Base-by-base conservation (phyloP, 1,140 invertebrate genomes). In the Drosophila lini region DNA sequence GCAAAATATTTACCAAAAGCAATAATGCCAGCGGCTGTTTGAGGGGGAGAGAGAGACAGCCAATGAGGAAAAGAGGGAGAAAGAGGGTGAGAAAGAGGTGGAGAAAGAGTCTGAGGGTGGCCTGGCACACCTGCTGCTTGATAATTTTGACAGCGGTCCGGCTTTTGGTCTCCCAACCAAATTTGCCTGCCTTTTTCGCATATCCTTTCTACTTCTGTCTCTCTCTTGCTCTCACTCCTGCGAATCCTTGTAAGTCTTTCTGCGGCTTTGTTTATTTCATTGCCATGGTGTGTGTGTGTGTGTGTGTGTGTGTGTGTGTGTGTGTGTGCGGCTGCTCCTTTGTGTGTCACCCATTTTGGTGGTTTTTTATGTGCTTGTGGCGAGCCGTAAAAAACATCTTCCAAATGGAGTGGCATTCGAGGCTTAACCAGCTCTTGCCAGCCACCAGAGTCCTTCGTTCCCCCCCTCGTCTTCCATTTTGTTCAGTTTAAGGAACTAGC, bases 261-360 rank as follows among this genome's bases (percentile, higher is more conserved):
- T 80, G 80, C 59, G 78, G 74, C 81, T 80, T 82, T 86, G 83
- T 80, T 88, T 82, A 82, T 82, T 79, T 76, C 79, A 65, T 70
- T 81, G 67, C 74, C 52, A 47, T 47, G 40, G 25, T 74, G 22
- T 71, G 22, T 52, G 57, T 32, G 25, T 41, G 69, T 31, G 19
- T 19, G 19, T 19, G 48, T 22, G 9, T 31, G 64, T 68, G 69
- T 52, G 57, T 32, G 25, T 41, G 69, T 31, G 19, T 19, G 19
- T 19, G 48, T 22, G 9, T 31, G 64, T 68, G 69, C 25, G 34
- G 42, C 45, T 13, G 45, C 44, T 80, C 45, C 48, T 59, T 59
- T 74, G 63, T 78, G 58, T 41, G 59, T 63, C 42, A 48, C 55
- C 57, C 60, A 75, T 75, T 45, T 80, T 84, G 45, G 38, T 55